Evolutionary conservation across 92 coral and sea anemone genomes (phyloP), one percentile per base, ranked within the genome.

Genomic region (Desmophyllum pertusum): DNA sequence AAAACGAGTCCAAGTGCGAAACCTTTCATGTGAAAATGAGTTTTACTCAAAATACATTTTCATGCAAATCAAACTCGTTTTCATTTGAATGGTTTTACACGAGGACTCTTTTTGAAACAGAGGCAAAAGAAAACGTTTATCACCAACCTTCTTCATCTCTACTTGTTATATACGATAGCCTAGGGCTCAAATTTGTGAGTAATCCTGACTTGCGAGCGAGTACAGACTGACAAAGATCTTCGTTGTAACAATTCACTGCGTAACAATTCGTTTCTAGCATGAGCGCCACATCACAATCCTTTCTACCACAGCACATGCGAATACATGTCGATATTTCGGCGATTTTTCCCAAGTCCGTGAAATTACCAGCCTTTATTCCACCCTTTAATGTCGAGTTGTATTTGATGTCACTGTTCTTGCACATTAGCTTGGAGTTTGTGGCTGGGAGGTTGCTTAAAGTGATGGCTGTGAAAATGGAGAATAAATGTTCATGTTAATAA

Each of bases 131-230:
- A 52, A 35, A 77, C 7, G 29, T 4, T 27, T 31, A 2, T 55
- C 19, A 76, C 91, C 11, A 11, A 96, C 99, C 99, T 93, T 96
- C 99, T 80, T 96, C 99, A 36, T 92, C 95, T 55, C 99, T 84
- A 72, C 98, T 95, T 39, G 99, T 96, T 38, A 96, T 96, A 70
- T 89, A 96, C 4, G 99, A 96, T 53, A 96, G 85, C 78, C 88
- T 72, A 0, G 99, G 99, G 31, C 88, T 92, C 67, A 96, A 87
- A 85, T 92, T 87, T 29, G 93, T 90, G 75, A 96, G 80, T 50
- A 92, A 62, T 3, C 93, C 94, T 2, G 99, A 96, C 84, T 87
- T 90, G 43, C 98, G 92, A 19, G 99, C 99, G 5, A 83, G 93
- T 8, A 96, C 98, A 11, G 99, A 82, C 48, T 87, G 88, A 57